Conservation (phyloP, 2,888 invertebrate genomes). For the Oscheius sp. region DNA sequence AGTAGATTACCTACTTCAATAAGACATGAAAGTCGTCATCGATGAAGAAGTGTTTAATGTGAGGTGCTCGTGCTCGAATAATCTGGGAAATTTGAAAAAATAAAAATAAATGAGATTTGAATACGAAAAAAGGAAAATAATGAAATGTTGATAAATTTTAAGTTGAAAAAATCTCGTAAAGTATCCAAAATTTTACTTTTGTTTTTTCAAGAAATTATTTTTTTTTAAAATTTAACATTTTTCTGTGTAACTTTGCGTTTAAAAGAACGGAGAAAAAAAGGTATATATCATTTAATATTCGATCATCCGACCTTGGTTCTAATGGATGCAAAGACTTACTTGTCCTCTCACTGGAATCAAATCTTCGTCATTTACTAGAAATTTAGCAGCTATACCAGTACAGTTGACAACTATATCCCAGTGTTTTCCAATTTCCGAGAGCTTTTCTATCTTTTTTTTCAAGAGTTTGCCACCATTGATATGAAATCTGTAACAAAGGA, state of each 20-base stretch:
- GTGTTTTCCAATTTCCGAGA: slow-evolving; percentile 29
- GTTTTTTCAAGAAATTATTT: too few species aligned
- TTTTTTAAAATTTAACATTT: too few species aligned
- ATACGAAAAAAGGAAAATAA: too few species aligned
- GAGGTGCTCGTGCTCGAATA: slow-evolving; percentile 71
- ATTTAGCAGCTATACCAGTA: slow-evolving; percentile 79
- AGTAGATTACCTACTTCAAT: slow-evolving; percentile 78
- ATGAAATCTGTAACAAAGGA: slow-evolving; percentile 39
- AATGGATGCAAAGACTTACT: background rate
- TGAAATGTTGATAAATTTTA: too few species aligned
- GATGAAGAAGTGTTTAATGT: slow-evolving; percentile 76
- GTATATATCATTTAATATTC: too few species aligned
- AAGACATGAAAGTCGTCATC: slow-evolving; percentile 80
- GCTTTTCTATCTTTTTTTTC: slow-evolving; percentile 21
- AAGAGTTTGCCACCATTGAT: slow-evolving; percentile 40
- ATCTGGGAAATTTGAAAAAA: slow-evolving; percentile 30
- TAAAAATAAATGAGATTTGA: background rate
- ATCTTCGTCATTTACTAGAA: slow-evolving; percentile 76
- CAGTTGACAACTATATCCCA: slow-evolving; percentile 81
- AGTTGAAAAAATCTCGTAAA: too few species aligned
- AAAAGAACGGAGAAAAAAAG: too few species aligned
- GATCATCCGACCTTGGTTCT: too few species aligned
- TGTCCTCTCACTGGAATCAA: slow-evolving; percentile 76
- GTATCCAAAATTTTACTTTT: too few species aligned
- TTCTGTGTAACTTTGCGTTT: too few species aligned